Evolutionary conservation across 1,140 invertebrate genomes (phyloP).

Genomic region (Drosophila varians): DNA sequence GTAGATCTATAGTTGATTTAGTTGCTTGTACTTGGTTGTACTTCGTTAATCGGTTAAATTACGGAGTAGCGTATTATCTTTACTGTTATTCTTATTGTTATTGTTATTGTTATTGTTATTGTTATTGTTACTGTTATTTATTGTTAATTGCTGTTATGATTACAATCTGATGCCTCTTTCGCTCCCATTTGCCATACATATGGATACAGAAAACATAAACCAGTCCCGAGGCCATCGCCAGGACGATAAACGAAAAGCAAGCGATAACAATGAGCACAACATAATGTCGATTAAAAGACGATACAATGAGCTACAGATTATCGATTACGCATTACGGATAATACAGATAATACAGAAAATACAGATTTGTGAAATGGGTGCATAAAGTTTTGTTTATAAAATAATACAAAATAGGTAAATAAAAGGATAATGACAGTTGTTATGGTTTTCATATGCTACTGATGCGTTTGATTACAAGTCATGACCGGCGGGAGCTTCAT

Average conservation of each 20-base stretch:
- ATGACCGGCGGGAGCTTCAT: neutral
- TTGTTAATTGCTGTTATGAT: conserved; percentile 60
- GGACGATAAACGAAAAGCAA: conserved; percentile 46
- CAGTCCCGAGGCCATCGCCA: neutral
- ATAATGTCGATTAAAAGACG: conserved; percentile 17
- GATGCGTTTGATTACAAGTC: conserved; percentile 6
- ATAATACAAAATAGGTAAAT: conserved; percentile 18
- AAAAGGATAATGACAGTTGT: conserved; percentile 8
- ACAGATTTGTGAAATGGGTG: too few species aligned
- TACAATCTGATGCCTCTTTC: conserved; percentile 83
- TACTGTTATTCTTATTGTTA: conserved; percentile 40
- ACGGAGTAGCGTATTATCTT: conserved; percentile 36
- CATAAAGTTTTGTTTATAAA: conserved; percentile 1
- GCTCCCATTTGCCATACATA: conserved; percentile 82
- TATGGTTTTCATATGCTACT: conserved; percentile 4
- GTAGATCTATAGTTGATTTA: conserved; percentile 39
- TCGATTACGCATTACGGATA: conserved; percentile 18
- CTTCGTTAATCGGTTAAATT: conserved; percentile 37
- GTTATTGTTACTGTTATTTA: conserved; percentile 39
- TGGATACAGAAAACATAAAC: conserved; percentile 65
- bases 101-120: conserved; percentile 42
- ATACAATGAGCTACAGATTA: conserved; percentile 48
- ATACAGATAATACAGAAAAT: too few species aligned
- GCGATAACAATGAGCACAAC: conserved; percentile 42
- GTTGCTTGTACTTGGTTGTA: conserved; percentile 29